phyloP scores from a whole-genome alignment of 2,797 vertebrate genomes.

The Smutsia temminckii region DNA sequence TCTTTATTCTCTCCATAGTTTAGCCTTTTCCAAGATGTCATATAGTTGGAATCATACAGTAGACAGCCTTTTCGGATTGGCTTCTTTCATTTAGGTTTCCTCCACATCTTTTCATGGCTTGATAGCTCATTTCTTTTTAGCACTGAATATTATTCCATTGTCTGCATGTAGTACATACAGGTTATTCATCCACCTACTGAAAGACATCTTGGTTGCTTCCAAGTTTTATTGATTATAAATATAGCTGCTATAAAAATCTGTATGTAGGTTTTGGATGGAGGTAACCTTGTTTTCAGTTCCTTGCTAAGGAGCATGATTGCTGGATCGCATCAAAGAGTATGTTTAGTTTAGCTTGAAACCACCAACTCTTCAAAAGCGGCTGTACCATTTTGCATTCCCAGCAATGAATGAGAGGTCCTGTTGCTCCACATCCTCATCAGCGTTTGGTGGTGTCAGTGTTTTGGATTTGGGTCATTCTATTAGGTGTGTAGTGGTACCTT shows the following conservation, averaged over 20 bases:
- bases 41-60: neutral
- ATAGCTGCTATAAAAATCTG: neutral
- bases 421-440: neutral
- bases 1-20: neutral
- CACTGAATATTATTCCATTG: constrained; percentile 5
- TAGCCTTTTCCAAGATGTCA: constrained; percentile 25
- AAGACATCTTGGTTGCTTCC: neutral
- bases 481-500: neutral
- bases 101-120: neutral
- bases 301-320: neutral
- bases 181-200: constrained; percentile 3
- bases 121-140: constrained; percentile 1
- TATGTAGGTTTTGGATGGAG: neutral
- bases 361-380: neutral
- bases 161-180: neutral
- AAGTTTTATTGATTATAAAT: constrained; percentile 26
- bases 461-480: constrained; percentile 1
- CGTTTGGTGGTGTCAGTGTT: neutral
- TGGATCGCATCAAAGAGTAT: neutral
- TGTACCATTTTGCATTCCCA: neutral
- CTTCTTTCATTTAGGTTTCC: constrained; percentile 15
- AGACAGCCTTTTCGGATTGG: constrained; percentile 22
- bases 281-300: neutral
- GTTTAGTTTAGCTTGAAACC: constrained; percentile 16
- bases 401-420: neutral